phyloP scores from a whole-genome alignment of 2,888 invertebrate species.

The Meghimatium bilineatum region DNA sequence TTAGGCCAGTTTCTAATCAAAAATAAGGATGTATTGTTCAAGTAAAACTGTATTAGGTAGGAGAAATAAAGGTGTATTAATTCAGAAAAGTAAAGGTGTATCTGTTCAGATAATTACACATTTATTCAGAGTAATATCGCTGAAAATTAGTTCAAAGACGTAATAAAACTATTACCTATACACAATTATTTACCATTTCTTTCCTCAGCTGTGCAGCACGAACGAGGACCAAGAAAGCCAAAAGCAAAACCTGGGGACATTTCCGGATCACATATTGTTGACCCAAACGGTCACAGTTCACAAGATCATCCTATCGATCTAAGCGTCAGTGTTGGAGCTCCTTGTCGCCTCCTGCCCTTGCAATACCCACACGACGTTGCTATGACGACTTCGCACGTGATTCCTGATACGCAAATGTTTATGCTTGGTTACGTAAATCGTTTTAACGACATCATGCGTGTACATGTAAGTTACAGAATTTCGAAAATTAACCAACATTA shows the following conservation, averaged over 20 bases:
- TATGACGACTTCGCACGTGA: constrained; percentile 10
- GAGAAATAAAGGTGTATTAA: too few relatives aligned
- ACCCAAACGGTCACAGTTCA: constrained; percentile 32
- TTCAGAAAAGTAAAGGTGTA: too few relatives aligned
- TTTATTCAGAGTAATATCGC: too few relatives aligned
- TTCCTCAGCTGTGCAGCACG: constrained; percentile 94
- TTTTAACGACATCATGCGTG: constrained; percentile 44
- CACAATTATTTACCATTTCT: not conserved
- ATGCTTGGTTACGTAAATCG: constrained; percentile 52
- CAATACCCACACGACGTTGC: constrained; percentile 44
- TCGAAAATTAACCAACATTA: not conserved
- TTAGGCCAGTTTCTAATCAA: too few relatives aligned
- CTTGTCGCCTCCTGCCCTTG: constrained; percentile 43
- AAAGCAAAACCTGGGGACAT: constrained; percentile 81
- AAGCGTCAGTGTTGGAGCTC: constrained; percentile 50
- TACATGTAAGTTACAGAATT: constrained; percentile 41
- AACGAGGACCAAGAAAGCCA: constrained; percentile 95
- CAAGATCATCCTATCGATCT: constrained; percentile 62
- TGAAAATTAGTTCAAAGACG: too few relatives aligned
- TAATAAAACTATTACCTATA: too few relatives aligned
- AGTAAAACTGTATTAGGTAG: too few relatives aligned
- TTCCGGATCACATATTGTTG: constrained; percentile 26
- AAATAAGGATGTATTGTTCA: too few relatives aligned
- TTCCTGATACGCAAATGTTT: constrained; percentile 44
- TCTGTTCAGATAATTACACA: too few relatives aligned